Conservation (phyloP, 2,797 vertebrate species). For the Perodicticus potto region DNA sequence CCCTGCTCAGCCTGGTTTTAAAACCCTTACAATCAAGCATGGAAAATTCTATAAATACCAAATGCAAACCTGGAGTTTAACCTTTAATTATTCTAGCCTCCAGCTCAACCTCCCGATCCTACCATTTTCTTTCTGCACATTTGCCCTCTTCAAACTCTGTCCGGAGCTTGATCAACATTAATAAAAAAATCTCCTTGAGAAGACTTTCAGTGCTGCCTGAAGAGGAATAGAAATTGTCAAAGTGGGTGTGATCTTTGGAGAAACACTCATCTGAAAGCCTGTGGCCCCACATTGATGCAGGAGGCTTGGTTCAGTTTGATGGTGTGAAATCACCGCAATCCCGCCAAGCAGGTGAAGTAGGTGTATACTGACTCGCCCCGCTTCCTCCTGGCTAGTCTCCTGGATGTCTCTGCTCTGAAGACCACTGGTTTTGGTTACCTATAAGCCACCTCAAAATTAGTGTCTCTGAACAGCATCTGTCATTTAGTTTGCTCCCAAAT, state of each 20-base stretch:
- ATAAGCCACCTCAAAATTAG: background rate
- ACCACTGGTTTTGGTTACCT: background rate
- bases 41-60: constrained; percentile 82
- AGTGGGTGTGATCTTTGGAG: constrained; percentile 30
- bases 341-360: background rate
- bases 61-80: constrained; percentile 76
- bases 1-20: constrained; percentile 62
- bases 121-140: constrained; percentile 54
- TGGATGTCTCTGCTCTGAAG: background rate
- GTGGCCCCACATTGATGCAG: background rate
- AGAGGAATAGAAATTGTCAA: constrained; percentile 44
- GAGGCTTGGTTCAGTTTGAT: background rate
- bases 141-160: constrained; percentile 65
- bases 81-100: constrained; percentile 80
- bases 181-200: constrained; percentile 49
- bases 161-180: constrained; percentile 47
- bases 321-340: background rate
- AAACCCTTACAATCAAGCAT: constrained; percentile 67
- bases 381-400: background rate
- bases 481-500: background rate
- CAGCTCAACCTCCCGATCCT: constrained; percentile 54
- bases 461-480: background rate
- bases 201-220: constrained; percentile 38
- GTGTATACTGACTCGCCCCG: background rate
- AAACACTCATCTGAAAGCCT: background rate